phyloP scores from a whole-genome alignment of 1,140 invertebrate genomes.

The Pseudoatta argentina region DNA sequence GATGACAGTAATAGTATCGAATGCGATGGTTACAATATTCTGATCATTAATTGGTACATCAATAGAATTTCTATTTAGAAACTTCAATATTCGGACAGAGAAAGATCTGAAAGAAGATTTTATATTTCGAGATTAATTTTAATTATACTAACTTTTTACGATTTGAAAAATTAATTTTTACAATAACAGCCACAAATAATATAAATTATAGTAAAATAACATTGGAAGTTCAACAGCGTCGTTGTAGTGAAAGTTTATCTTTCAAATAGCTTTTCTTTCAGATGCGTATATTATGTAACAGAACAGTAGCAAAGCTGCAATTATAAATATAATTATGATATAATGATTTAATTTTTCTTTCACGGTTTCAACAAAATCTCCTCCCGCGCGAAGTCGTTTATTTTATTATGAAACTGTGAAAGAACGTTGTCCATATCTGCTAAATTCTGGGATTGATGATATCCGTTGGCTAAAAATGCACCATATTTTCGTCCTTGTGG shows the following conservation, averaged over 20 bases:
- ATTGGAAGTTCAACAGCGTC: constrained; percentile 5
- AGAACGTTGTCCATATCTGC: constrained; percentile 69
- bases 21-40: constrained; percentile 24
- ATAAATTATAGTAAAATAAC: constrained; percentile 11
- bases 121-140: constrained; percentile 37
- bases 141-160: not conserved
- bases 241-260: not conserved
- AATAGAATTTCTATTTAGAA: constrained; percentile 17
- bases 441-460: constrained; percentile 71
- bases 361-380: constrained; percentile 81
- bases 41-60: constrained; percentile 44
- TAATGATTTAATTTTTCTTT: constrained; percentile 47
- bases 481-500: constrained; percentile 69
- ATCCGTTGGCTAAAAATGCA: constrained; percentile 68
- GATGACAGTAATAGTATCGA: constrained; percentile 25
- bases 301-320: not conserved
- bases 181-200: constrained; percentile 5
- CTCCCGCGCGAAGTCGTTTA: constrained; percentile 79
- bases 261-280: constrained; percentile 1
- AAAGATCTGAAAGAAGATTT: constrained; percentile 46
- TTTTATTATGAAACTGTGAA: constrained; percentile 73
- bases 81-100: constrained; percentile 63
- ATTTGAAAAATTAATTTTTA: constrained; percentile 9
- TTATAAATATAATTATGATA: constrained; percentile 19
- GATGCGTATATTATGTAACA: not conserved